Conservation (phyloP, 2,113 vertebrate species). For the Cyprinodon variegatus region DNA sequence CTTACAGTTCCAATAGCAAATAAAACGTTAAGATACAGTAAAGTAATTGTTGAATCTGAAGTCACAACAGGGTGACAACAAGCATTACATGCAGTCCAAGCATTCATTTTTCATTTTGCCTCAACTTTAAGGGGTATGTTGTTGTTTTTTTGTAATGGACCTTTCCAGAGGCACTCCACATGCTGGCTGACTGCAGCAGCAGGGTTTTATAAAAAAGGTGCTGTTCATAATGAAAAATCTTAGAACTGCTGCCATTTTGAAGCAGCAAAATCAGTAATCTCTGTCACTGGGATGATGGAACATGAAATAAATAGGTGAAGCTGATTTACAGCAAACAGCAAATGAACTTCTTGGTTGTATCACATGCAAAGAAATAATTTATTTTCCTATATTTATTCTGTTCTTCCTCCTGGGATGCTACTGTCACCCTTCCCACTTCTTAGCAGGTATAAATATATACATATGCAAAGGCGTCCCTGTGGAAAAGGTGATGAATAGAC, state of each 20-base stretch:
- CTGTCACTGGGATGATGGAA: slow-evolving; percentile 22
- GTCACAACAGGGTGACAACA: slow-evolving; percentile 1
- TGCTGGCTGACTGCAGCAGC: slow-evolving; percentile 10
- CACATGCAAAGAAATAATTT: background rate
- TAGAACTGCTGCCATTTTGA: slow-evolving; percentile 19
- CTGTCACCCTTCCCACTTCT: background rate
- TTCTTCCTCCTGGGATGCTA: background rate
- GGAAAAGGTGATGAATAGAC: slow-evolving; percentile 15
- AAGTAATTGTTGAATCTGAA: slow-evolving; percentile 5
- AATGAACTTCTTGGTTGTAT: background rate
- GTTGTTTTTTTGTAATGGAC: slow-evolving; percentile 6
- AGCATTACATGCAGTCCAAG: background rate
- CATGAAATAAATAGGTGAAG: slow-evolving; percentile 11
- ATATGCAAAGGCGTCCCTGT: background rate
- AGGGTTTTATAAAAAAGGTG: slow-evolving; percentile 37
- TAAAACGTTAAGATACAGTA: background rate
- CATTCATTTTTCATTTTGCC: slow-evolving; percentile 21
- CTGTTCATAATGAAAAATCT: slow-evolving; percentile 55
- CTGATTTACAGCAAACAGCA: slow-evolving; percentile 12
- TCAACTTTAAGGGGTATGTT: slow-evolving; percentile 3
- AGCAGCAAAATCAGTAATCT: slow-evolving; percentile 45
- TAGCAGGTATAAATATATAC: background rate
- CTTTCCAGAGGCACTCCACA: slow-evolving; percentile 20
- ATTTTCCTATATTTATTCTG: background rate
- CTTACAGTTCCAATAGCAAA: background rate